These are phyloP conservation scores for Clitarchus hookeri DNA, from an alignment of 2,888 invertebrate genomes.

Conservation along the genomic window DNA sequence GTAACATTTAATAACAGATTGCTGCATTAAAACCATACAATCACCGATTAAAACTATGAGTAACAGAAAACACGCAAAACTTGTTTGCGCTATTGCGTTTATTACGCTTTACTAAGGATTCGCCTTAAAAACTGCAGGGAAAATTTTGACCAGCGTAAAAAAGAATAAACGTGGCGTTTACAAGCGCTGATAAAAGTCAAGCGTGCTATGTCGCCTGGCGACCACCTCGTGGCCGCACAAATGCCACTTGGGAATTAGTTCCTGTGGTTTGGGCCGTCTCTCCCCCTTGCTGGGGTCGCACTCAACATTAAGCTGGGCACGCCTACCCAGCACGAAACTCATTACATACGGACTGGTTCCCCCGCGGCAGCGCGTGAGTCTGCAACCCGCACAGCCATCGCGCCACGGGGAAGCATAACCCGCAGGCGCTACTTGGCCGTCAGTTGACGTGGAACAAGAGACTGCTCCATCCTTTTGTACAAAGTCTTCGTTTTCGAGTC, in stretches of 20 bases:
- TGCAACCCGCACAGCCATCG: background rate
- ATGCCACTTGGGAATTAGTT: conserved; percentile 2
- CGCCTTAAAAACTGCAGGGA: no score
- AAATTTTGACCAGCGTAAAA: no score
- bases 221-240: background rate
- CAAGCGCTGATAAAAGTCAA: background rate
- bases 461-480: no score
- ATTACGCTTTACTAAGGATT: no score
- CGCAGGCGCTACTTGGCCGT: background rate
- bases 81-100: no score
- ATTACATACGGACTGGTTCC: background rate
- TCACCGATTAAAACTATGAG: no score
- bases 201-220: background rate
- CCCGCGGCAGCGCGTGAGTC: background rate
- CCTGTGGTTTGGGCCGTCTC: background rate
- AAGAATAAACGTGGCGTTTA: no score
- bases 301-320: background rate
- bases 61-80: no score
- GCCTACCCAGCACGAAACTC: background rate
- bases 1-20: no score
- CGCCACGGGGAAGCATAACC: background rate
- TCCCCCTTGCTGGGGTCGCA: background rate
- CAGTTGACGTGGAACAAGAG: background rate
- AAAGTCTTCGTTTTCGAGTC: no score
- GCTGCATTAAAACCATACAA: no score